Conservation (phyloP, 2,797 vertebrate genomes). For the Valencia hispanica region DNA sequence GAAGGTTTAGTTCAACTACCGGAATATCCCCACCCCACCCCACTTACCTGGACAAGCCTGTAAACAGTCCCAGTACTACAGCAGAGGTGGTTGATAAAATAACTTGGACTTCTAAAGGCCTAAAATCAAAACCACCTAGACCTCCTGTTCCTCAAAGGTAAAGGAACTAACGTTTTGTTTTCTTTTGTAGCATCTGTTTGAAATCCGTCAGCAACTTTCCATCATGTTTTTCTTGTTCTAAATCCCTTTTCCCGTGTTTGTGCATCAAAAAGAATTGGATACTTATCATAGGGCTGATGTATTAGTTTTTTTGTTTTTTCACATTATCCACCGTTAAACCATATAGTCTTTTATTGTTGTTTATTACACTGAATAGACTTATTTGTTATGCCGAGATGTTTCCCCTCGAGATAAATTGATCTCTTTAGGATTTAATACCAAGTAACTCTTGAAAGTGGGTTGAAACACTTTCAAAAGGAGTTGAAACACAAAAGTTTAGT, state of each 20-base stretch:
- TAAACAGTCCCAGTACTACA: constrained; percentile 28
- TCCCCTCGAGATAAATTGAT: constrained; percentile 56
- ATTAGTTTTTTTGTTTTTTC: constrained; percentile 67
- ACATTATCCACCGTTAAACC: constrained; percentile 70
- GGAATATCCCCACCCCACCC: constrained; percentile 14
- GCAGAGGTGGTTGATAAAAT: constrained; percentile 52
- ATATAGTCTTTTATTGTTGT: constrained; percentile 73
- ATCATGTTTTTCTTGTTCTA: constrained; percentile 13
- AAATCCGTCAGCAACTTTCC: constrained; percentile 45
- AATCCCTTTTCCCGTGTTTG: constrained; percentile 66
- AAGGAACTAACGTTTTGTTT: constrained; percentile 67
- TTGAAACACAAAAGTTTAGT: constrained; percentile 44
- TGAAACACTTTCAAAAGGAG: too few relatives aligned
- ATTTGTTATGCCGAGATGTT: constrained; percentile 57
- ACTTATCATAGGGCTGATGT: constrained; percentile 69
- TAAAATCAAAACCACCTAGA: constrained; percentile 62
- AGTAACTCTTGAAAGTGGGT: constrained; percentile 28
- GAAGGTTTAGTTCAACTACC: constrained; percentile 51
- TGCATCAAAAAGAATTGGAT: constrained; percentile 58
- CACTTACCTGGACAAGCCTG: neutral
- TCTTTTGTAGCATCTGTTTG: constrained; percentile 74
- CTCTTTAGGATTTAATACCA: constrained; percentile 35
- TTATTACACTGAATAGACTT: constrained; percentile 65
- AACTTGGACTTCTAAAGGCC: constrained; percentile 72
- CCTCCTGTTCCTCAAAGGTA: constrained; percentile 61